Percentiles rank a stretch among this genome's conserved stretches.
phyloP scores from a whole-genome alignment of 2,797 vertebrate genomes.

The Gallinago stenura region DNA sequence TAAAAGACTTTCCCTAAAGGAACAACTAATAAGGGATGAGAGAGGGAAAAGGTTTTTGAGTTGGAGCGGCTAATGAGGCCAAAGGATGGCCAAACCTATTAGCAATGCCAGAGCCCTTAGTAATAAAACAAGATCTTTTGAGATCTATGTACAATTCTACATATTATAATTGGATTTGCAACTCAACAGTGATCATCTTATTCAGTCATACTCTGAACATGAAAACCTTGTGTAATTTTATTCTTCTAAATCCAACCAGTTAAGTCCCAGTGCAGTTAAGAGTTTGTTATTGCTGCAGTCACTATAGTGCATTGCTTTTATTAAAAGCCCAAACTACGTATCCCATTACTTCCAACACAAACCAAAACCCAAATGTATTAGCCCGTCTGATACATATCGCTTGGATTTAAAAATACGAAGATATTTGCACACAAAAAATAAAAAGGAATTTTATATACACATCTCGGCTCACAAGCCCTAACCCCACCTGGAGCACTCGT shows the following conservation, averaged over 20 bases:
- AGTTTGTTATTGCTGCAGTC: neutral
- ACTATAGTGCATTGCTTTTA: neutral
- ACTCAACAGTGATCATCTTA: constrained; percentile 64
- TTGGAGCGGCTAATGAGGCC: neutral
- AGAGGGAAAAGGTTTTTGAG: neutral
- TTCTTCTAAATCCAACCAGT: constrained; percentile 50
- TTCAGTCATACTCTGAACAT: constrained; percentile 54
- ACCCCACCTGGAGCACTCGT: neutral
- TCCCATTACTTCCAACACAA: neutral
- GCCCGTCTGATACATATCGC: neutral
- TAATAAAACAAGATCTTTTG: constrained; percentile 61
- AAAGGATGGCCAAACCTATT: neutral
- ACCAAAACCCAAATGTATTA: neutral
- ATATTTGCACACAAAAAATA: neutral
- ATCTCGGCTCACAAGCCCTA: neutral
- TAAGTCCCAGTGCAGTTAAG: neutral
- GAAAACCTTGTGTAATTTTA: constrained; percentile 51
- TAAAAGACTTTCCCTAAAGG: neutral
- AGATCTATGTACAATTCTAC: constrained; percentile 53
- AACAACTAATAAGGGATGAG: constrained; percentile 19
- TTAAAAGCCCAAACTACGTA: neutral
- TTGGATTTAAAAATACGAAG: neutral
- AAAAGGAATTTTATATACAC: neutral
- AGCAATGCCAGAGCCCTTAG: constrained; percentile 34
- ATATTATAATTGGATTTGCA: constrained; percentile 59